Percentiles rank a stretch among this genome's conserved stretches.
Evolutionary conservation across 2,113 vertebrate species (phyloP).

Genomic region (Cochlearius cochlearius): DNA sequence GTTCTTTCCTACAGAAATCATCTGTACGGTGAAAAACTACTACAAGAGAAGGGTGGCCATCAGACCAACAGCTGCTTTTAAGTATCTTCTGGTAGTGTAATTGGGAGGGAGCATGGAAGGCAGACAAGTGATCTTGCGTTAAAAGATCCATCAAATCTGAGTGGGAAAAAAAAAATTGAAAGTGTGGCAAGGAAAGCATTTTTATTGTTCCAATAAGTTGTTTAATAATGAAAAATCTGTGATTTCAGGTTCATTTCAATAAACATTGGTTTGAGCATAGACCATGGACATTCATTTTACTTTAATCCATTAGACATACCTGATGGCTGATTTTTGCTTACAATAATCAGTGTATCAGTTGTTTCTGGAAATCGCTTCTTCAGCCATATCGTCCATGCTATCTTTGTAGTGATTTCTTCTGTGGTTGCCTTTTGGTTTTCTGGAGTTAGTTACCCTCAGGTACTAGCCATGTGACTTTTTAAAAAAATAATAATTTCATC

Average conservation of each 20-base stretch:
- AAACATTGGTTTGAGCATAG: not conserved
- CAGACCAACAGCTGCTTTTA: not conserved
- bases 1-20: not conserved
- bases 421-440: not conserved
- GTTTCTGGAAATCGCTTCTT: not conserved
- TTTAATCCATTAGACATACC: not conserved
- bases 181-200: not conserved
- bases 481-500: not conserved
- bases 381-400: not conserved
- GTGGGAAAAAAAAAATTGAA: not conserved
- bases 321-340: not conserved
- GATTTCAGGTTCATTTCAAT: not conserved
- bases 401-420: not conserved
- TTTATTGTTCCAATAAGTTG: not conserved
- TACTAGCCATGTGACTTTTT: not conserved
- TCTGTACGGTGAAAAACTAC: not conserved
- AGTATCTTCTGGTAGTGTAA: not conserved
- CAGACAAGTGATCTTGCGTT: not conserved
- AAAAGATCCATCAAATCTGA: not conserved
- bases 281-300: not conserved
- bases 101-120: not conserved
- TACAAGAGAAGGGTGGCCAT: not conserved
- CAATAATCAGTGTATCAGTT: not conserved
- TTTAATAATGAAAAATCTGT: not conserved
- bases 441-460: rapidly evolving